Evolutionary conservation across 2,797 vertebrate genomes (phyloP).

Genomic region (Oceanodroma leucorhoa): DNA sequence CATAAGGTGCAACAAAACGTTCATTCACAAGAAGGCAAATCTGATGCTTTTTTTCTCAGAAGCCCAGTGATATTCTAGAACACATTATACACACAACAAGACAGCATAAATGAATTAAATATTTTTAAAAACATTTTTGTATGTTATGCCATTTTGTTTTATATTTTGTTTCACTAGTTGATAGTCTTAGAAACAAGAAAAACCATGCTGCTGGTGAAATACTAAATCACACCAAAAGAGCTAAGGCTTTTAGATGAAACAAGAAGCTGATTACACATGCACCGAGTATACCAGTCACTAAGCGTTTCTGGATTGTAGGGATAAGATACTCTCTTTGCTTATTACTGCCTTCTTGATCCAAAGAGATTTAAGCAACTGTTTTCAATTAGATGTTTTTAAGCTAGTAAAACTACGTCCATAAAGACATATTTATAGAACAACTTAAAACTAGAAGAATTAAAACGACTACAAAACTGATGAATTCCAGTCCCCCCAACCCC

Average conservation of each 20-base stretch:
- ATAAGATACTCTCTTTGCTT: conserved; percentile 78
- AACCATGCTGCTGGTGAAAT: conserved; percentile 5
- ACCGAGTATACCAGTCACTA: conserved; percentile 63
- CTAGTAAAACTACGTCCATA: conserved; percentile 77
- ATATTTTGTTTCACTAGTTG: conserved; percentile 6
- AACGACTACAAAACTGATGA: conserved; percentile 67
- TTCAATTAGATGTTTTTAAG: conserved; percentile 83
- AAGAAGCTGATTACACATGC: conserved; percentile 69
- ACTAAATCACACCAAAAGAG: conserved; percentile 57
- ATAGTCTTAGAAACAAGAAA: conserved; percentile 30
- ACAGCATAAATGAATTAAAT: background rate
- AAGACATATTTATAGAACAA: conserved; percentile 78
- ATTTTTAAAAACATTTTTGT: background rate
- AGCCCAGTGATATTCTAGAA: background rate
- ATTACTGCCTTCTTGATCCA: conserved; percentile 76
- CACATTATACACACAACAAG: background rate
- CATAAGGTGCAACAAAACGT: background rate
- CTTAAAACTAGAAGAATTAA: conserved; percentile 76
- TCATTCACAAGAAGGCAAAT: background rate
- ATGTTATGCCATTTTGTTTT: background rate
- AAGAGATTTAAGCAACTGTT: conserved; percentile 82
- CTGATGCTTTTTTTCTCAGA: background rate
- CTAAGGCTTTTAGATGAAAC: conserved; percentile 62
- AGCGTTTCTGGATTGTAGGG: conserved; percentile 72
- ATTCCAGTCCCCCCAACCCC: conserved; percentile 26